Base-by-base conservation (phyloP, 2,113 vertebrate genomes). In the Tenebrosternarchus preto region DNA sequence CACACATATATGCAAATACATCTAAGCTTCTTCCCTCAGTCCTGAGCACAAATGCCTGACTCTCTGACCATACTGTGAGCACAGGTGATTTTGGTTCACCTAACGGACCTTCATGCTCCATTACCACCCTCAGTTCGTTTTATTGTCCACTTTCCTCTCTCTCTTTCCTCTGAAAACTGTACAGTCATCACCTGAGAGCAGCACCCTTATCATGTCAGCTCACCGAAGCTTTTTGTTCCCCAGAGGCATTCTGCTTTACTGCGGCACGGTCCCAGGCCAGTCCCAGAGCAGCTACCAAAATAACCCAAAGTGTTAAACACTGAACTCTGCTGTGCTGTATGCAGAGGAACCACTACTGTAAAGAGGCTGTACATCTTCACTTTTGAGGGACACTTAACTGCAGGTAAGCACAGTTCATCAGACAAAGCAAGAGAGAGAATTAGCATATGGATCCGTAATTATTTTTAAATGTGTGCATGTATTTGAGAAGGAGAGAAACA, bases 11-110 rank as follows among this genome's bases (percentile, higher is more conserved):
- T 12, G 31, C 69, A 80, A 39, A 73, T 25, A 73, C 69, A 64
- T 11, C 25, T 22, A 57, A 12, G 27, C 22, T 24, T 19, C 7
- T 8, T 22, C 80, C 86, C 73, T 83, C 61, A 78, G 77, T 84
- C 5, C 6, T 72, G 79, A 68, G 22, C 17, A n/a, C 59, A 61
- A 61, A 29, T 17, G 1, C 17, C 27, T 2, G 22, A 15, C 11
- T 29, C 60, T 11, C 17, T 64, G 25, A 2, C 27, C 19, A 1
- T 20, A 17, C 29, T 31, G 15, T 17, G 3, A 16, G 31, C 5
- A 3, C 16, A 12, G 43, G 43, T 50, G 43, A 50, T 6, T 33
- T 33, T 31, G 31, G 2, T 33, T 15, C 24, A 27, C 25, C 9
- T 29, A 27, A 2, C 16, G 20, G 16, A 33, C 63, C 63, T 66